Conservation (phyloP, 2,113 vertebrate genomes). For the Brienomyrus brachyistius region DNA sequence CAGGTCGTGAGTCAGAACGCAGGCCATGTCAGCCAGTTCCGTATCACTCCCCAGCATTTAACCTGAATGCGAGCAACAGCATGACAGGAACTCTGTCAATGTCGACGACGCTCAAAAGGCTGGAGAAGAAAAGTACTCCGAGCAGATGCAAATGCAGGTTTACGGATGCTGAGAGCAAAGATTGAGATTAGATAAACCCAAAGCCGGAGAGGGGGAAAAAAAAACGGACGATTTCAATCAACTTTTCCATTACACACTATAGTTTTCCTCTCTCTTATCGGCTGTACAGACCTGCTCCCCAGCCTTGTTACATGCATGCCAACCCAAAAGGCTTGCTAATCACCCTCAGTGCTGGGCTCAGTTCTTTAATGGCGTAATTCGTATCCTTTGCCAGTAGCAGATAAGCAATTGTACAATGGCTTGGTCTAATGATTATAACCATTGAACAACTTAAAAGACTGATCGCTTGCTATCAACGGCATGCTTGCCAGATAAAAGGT, state of each 20-base stretch:
- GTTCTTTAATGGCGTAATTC: slow-evolving; percentile 34
- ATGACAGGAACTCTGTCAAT: neutral
- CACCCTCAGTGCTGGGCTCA: slow-evolving; percentile 19
- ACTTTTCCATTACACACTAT: neutral
- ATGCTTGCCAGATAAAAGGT: neutral
- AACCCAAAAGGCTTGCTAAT: slow-evolving; percentile 32
- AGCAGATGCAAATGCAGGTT: neutral
- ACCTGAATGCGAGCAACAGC: neutral
- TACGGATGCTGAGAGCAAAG: neutral
- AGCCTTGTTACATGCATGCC: slow-evolving; percentile 13
- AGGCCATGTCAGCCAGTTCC: neutral
- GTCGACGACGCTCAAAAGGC: neutral
- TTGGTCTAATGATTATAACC: neutral
- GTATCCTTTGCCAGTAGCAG: slow-evolving; percentile 7
- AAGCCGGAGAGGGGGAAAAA: neutral
- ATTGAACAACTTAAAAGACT: neutral
- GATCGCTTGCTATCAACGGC: neutral
- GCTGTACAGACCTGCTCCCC: slow-evolving; percentile 14
- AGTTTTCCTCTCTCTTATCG: neutral
- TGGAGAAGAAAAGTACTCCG: neutral
- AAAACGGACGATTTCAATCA: neutral
- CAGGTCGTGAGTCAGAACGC: neutral
- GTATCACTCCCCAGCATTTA: neutral
- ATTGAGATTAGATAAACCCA: neutral
- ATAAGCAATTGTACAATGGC: neutral